Percentiles rank a stretch among this genome's conserved stretches.
phyloP scores from a whole-genome alignment of 2,888 invertebrate species.

The Ashinkailepas kermadecensis region DNA sequence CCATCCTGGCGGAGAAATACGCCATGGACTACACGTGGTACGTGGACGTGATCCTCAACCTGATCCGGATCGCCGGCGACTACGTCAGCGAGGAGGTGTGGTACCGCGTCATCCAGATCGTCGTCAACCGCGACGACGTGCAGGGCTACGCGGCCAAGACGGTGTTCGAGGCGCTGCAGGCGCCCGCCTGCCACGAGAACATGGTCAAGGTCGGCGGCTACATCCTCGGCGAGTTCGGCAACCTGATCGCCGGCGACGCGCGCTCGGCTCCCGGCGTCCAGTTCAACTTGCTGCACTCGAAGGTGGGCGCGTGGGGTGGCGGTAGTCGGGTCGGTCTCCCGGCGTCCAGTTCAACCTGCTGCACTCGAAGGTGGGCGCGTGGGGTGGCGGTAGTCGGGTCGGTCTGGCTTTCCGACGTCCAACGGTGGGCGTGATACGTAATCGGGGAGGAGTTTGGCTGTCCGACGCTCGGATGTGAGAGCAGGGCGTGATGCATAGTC shows the following conservation, averaged over 20 bases:
- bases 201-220: constrained; percentile 99
- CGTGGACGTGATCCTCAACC: constrained; percentile 90
- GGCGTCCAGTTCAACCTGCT: constrained; percentile 69
- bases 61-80: constrained; percentile 98
- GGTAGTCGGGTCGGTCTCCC: no score
- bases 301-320: constrained; percentile 45
- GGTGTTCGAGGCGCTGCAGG: constrained; percentile 97
- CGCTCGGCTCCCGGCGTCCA: constrained; percentile 95
- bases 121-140: constrained; percentile 98
- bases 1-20: constrained; percentile 97
- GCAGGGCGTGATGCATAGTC: no score
- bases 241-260: constrained; percentile 97
- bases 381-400: no score
- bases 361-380: constrained; percentile 77
- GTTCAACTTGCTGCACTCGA: constrained; percentile 96
- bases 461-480: no score
- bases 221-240: constrained; percentile 98
- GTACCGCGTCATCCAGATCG: constrained; percentile 99
- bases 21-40: constrained; percentile 99
- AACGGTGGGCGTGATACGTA: no score
- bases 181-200: constrained; percentile 99
- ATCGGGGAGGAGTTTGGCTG: no score
- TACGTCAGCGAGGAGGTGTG: constrained; percentile 99
- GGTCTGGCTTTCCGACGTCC: no score
- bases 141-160: constrained; percentile 99